Evolutionary conservation across 1,140 invertebrate species (phyloP), one percentile per base, ranked within the genome.

Genomic region (Bombyx mori): DNA sequence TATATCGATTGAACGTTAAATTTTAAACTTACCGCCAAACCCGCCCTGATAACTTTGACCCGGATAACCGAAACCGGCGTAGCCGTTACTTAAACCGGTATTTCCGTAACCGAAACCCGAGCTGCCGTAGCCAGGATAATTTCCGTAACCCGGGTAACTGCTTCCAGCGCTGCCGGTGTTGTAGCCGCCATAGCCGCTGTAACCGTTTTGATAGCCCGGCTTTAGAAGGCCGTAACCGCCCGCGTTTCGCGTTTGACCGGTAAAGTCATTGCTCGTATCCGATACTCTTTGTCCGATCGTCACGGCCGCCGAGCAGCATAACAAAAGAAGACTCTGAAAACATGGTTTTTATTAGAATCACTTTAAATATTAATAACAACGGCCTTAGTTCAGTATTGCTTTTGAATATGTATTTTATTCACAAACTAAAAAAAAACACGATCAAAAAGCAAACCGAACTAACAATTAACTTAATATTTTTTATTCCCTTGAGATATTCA

Each of bases 171-270:
- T 52, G 5, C 64, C 66, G 44, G 26, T 54, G 52, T 69, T 57
- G 26, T 66, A 68, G 12, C 68, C 67, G 48, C 65, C 64, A 55
- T 71, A 69, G 35, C 66, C 62, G 7, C 60, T 58, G 56, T 73
- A 75, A 6, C 70, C 65, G 35, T 62, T 46, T 2, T 42, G 61
- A 44, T 75, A 80, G 4, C 78, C 77, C 3, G 81, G 81, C 58
- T 66, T 71, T 43, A 84, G 57, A 9, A 82, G 58, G 1, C 79
- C 82, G 49, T 85, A 85, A 6, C 81, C 76, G 18, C 79, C 70
- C 6, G 62, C 59, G 48, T 55, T 70, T 6, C 76, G 61, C 26
- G 68, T 66, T 9, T 69, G 62, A 7, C 62, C 57, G 26, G 52
- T 55, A n/a, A 63, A 42, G 52, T 71, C 73, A 63, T 60, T 65